A percentile compares a stretch with the other conserved stretches of the same genome.
Conservation (phyloP, 1,140 invertebrate species). For the Macrotrachela quadricornifera region DNA sequence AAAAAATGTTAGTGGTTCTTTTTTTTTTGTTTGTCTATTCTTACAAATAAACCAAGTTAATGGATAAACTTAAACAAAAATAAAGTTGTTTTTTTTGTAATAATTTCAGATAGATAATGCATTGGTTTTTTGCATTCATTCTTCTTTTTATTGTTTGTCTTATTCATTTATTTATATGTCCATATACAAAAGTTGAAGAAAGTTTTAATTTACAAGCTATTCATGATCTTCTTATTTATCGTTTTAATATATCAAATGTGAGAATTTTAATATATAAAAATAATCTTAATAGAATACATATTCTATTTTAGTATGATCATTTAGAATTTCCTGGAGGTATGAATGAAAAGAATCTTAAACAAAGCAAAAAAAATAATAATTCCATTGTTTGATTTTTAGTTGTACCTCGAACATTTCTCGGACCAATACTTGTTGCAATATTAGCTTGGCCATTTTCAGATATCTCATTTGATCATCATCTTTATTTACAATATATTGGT, state of each 20-base stretch:
- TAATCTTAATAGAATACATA: background rate
- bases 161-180: slow-evolving; percentile 45
- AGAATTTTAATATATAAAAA: slow-evolving; percentile 7
- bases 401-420: slow-evolving; percentile 83
- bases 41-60: no score
- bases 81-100: no score
- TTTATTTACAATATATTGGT: slow-evolving; percentile 39
- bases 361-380: no score
- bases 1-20: no score
- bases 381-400: slow-evolving; percentile 32
- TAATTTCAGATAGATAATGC: no score
- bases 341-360: no score
- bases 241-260: slow-evolving; percentile 60
- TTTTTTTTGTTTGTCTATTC: no score
- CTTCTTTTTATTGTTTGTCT: background rate
- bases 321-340: slow-evolving; percentile 66
- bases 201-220: slow-evolving; percentile 92
- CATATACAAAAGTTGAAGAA: slow-evolving; percentile 97
- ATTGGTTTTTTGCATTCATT: background rate
- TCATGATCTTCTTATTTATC: slow-evolving; percentile 80
- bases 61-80: no score
- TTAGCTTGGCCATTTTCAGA: slow-evolving; percentile 47
- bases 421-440: slow-evolving; percentile 59
- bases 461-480: background rate
- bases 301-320: slow-evolving; percentile 65